A percentile compares a stretch with the other conserved stretches of the same genome.
Conservation (phyloP, 2,888 invertebrate genomes). For the Venusia cambrica region DNA sequence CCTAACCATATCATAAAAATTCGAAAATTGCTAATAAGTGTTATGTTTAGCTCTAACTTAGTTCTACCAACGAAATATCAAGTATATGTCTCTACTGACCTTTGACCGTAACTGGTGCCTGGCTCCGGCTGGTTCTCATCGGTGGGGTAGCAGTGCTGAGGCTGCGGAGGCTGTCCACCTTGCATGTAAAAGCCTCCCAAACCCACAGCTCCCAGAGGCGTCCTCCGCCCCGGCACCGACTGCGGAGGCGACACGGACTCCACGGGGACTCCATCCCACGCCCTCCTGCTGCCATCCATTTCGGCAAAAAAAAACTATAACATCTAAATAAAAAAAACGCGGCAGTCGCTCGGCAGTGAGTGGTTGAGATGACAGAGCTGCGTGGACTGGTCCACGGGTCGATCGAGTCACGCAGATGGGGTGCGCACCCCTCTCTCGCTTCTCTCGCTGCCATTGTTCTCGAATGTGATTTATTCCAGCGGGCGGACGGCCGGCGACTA, state of each 20-base stretch:
- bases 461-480: constrained; percentile 64
- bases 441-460: constrained; percentile 72
- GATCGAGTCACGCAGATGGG: constrained; percentile 77
- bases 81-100: constrained; percentile 44
- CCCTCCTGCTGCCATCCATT: constrained; percentile 76
- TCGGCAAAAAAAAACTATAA: constrained; percentile 39
- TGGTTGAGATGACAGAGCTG: constrained; percentile 59
- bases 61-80: too few species aligned
- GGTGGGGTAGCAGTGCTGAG: constrained; percentile 81
- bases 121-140: constrained; percentile 91
- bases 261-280: constrained; percentile 72
- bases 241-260: constrained; percentile 79
- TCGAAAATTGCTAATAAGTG: too few species aligned
- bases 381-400: constrained; percentile 69
- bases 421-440: constrained; percentile 79
- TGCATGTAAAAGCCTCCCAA: constrained; percentile 94
- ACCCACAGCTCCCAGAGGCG: constrained; percentile 91
- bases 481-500: constrained; percentile 46
- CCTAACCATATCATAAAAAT: neutral
- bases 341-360: constrained; percentile 38
- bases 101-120: constrained; percentile 76
- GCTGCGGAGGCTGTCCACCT: constrained; percentile 75
- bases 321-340: constrained; percentile 56
- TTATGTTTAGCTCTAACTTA: too few species aligned
- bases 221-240: constrained; percentile 85